Evolutionary conservation across 2,888 invertebrate species (phyloP).

Genomic region (Autographa gamma): DNA sequence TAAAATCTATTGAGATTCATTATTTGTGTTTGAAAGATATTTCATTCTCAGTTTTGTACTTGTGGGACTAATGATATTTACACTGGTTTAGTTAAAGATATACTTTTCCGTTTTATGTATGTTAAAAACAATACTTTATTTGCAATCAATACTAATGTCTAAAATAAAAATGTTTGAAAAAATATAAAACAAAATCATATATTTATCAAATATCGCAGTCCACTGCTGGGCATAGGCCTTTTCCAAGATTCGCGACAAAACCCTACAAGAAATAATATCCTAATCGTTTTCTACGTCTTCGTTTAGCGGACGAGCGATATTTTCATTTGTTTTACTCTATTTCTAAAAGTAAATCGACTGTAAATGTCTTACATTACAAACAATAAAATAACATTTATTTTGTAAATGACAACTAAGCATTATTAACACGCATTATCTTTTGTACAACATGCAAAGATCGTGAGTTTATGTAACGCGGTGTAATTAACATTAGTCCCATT

Average conservation of each 20-base stretch:
- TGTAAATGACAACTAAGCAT: not conserved
- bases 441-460: not conserved
- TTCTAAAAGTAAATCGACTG: not conserved
- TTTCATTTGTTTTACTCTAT: not conserved
- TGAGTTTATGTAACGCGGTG: not conserved
- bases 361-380: not conserved
- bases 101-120: not conserved
- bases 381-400: not conserved
- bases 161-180: too few relatives aligned
- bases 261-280: not conserved
- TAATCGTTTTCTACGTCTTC: not conserved
- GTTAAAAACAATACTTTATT: too few relatives aligned
- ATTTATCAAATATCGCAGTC: too few relatives aligned
- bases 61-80: constrained; percentile 25
- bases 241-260: too few relatives aligned
- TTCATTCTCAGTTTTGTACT: constrained; percentile 42
- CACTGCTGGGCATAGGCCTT: too few relatives aligned
- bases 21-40: constrained; percentile 38
- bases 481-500: constrained; percentile 16
- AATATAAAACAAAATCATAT: too few relatives aligned
- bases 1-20: constrained; percentile 13
- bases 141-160: too few relatives aligned
- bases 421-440: not conserved
- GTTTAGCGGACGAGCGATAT: not conserved
- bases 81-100: not conserved